Evolutionary conservation across 92 coral and sea anemone genomes (phyloP).

Genomic region (Epizoanthus scotinus): DNA sequence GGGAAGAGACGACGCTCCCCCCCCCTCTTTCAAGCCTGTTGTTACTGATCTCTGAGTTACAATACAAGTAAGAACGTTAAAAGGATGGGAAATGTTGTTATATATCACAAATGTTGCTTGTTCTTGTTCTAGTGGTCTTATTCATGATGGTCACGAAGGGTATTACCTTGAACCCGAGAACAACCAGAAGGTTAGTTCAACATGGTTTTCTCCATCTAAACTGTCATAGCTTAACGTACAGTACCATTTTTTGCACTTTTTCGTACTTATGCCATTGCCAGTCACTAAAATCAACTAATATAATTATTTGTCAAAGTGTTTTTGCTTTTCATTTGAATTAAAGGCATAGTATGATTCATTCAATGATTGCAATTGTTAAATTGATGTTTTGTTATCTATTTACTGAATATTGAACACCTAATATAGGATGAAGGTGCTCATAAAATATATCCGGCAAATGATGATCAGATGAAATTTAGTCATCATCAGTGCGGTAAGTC

Average conservation of each 20-base stretch:
- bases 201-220: too few species aligned
- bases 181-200: conserved; percentile 35
- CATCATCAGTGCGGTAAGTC: conserved; percentile 52
- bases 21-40: too few species aligned
- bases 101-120: too few species aligned
- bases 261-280: too few species aligned
- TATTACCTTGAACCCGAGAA: conserved; percentile 59
- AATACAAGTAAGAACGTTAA: not conserved
- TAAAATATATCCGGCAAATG: conserved; percentile 45
- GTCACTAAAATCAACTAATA: too few species aligned
- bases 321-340: too few species aligned
- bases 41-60: not conserved
- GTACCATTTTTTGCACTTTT: too few species aligned
- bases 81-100: not conserved
- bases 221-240: too few species aligned
- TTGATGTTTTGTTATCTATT: not conserved
- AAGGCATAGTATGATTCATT: not conserved
- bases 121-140: conserved; percentile 47
- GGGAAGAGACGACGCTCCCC: too few species aligned
- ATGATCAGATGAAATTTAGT: not conserved
- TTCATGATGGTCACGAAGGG: conserved; percentile 57
- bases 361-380: not conserved
- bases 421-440: conserved; percentile 57
- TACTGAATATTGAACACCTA: not conserved
- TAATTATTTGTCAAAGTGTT: too few species aligned